Base-by-base conservation (phyloP, 2,797 vertebrate genomes). In the Myotis planiceps region DNA sequence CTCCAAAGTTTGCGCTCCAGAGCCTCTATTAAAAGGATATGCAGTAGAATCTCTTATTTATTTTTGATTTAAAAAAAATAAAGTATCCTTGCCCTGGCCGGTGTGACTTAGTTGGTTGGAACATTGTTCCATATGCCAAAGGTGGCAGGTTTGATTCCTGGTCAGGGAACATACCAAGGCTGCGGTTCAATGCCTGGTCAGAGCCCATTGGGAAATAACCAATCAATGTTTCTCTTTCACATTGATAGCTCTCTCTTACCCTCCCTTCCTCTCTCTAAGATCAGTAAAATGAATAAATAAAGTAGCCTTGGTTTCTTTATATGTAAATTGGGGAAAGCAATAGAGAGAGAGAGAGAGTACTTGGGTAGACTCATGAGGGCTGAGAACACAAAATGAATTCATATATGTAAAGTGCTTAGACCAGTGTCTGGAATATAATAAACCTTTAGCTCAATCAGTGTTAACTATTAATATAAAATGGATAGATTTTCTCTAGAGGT, bases 11-110 rank as follows among this genome's bases (percentile, higher is more conserved):
- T 75, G 81, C 47, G 81, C 63, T 55, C 66, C 39, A 49, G 29
- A 74, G 53, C 16, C 42, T 27, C 29, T 53, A 47, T 49, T 76
- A 81, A 85, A 81, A 89, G 25, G 92, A 45, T 45, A 23, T 76
- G 25, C 80, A 34, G 19, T 69, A 53, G 71, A 95, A 69, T 55
- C 27, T 6, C 12, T 86, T 81, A 60, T 18, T 75, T 75, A 58
- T 58, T 81, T 88, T 79, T 74, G 0, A 79, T 79, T 79, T 89
- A 63, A 83, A 92, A 83, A 92, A 78, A 94, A 68, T 42, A 87
- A 90, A 90, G 8, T 32, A 66, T 66, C 63, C 16, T 66, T 66
- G 7, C 8, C 63, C n/a, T 32, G n/a, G n/a, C 63, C 18, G 3
- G 7, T 19, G 16, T 66, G n/a, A n/a, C 63, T 19, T 32, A 66